Conservation (phyloP, 2,888 invertebrate species). For the Hirtodrosophila alboralis region DNA sequence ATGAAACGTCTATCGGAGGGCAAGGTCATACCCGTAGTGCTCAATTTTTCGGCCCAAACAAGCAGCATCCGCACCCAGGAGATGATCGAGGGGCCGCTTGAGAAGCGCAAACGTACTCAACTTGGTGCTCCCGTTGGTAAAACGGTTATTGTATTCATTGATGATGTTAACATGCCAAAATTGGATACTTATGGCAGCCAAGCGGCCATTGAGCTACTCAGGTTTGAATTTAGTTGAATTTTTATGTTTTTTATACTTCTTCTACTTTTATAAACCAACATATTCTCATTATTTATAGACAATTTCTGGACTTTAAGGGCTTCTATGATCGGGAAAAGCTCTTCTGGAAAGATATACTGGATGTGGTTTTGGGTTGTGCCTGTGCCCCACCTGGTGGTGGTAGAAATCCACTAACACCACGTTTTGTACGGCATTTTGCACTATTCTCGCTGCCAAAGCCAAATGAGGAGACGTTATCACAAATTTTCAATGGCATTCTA, state of each 20-base stretch:
- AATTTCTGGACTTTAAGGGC: constrained; percentile 86
- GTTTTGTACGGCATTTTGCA: constrained; percentile 94
- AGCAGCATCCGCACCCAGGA: constrained; percentile 92
- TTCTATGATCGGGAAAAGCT: constrained; percentile 94
- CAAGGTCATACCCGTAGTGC: constrained; percentile 89
- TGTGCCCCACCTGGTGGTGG: constrained; percentile 97
- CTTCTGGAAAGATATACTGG: constrained; percentile 94
- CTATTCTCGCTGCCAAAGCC: constrained; percentile 93
- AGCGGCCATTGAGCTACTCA: constrained; percentile 94
- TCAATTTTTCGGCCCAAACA: constrained; percentile 97
- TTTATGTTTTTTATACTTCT: no score
- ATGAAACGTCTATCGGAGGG: constrained; percentile 87
- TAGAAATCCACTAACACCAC: constrained; percentile 91
- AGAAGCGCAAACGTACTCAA: constrained; percentile 91
- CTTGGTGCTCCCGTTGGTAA: constrained; percentile 93
- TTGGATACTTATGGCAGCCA: constrained; percentile 95
- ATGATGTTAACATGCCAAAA: constrained; percentile 96
- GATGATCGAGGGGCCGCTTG: constrained; percentile 93
- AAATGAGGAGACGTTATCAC: constrained; percentile 83
- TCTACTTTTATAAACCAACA: no score
- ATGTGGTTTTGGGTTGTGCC: constrained; percentile 93
- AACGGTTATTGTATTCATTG: constrained; percentile 93
- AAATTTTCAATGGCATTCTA: constrained; percentile 83
- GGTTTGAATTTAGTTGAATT: constrained; percentile 84
- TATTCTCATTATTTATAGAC: constrained; percentile 59